Evolutionary conservation across 2,113 vertebrate species (phyloP).

Genomic region (Solea solea): DNA sequence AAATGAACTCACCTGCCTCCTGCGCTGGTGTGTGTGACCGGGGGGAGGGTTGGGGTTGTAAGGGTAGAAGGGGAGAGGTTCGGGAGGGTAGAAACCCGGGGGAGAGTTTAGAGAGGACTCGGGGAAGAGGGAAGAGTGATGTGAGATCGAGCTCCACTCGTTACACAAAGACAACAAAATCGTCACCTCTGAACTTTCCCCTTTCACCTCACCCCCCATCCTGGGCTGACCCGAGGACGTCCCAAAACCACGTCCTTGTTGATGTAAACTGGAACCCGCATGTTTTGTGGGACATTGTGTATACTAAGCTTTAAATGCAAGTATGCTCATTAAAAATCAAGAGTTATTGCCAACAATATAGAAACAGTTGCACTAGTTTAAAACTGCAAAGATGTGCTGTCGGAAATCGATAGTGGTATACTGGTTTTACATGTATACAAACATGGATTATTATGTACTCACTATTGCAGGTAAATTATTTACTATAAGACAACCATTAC

Average conservation of each 20-base stretch:
- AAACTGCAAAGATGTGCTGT: neutral
- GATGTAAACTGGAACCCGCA: neutral
- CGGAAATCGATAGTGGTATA: rapidly evolving
- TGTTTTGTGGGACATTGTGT: no score
- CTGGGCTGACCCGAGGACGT: neutral
- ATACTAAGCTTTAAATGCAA: slow-evolving; percentile 1
- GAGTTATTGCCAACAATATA: no score
- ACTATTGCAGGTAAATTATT: no score
- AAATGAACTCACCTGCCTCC: slow-evolving; percentile 70
- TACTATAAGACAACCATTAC: slow-evolving; percentile 8
- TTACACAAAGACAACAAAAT: slow-evolving; percentile 83
- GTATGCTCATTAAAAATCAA: neutral
- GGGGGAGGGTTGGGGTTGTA: slow-evolving; percentile 83
- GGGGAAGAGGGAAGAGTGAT: slow-evolving; percentile 86
- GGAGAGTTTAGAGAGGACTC: slow-evolving; percentile 86
- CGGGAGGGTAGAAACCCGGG: slow-evolving; percentile 84
- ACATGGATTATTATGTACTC: neutral
- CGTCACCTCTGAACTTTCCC: slow-evolving; percentile 77
- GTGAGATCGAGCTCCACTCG: slow-evolving; percentile 83
- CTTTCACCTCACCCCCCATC: slow-evolving; percentile 61
- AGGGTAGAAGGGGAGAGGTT: slow-evolving; percentile 87
- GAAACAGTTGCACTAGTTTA: neutral
- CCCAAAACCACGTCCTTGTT: neutral
- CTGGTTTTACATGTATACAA: neutral
- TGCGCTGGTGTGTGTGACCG: slow-evolving; percentile 58